phyloP scores from a whole-genome alignment of 2,797 vertebrate species.

The Acipenser oxyrinchus region DNA sequence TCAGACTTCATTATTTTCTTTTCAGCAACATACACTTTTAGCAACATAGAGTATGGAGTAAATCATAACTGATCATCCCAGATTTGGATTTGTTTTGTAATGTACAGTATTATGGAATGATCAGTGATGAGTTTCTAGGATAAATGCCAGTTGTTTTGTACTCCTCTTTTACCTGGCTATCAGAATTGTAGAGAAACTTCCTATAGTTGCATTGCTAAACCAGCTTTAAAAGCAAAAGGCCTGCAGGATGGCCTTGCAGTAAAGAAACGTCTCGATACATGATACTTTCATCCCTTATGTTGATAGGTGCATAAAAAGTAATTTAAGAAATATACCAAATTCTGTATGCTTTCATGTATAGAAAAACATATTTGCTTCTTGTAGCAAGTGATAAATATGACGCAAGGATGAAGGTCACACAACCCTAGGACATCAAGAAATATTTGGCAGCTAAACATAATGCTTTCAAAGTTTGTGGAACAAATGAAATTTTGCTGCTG shows the following conservation, averaged over 20 bases:
- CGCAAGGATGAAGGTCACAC: constrained; percentile 74
- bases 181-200: no score
- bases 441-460: constrained; percentile 77
- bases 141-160: no score
- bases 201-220: background rate
- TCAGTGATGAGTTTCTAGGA: no score
- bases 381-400: constrained; percentile 79
- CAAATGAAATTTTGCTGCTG: constrained; percentile 81
- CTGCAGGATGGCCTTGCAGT: constrained; percentile 31
- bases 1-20: no score
- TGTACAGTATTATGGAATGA: no score
- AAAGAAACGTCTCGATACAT: constrained; percentile 19
- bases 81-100: no score
- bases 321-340: constrained; percentile 41
- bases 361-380: constrained; percentile 65
- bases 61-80: no score
- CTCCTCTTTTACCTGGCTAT: no score
- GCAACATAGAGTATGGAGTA: no score
- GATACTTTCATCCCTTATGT: constrained; percentile 21
- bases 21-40: no score
- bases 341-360: constrained; percentile 50
- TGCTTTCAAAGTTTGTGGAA: constrained; percentile 83
- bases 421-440: constrained; percentile 76
- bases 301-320: constrained; percentile 46
- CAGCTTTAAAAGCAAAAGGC: constrained; percentile 17